phyloP scores from a whole-genome alignment of 2,113 vertebrate genomes.

The Microcebus murinus region DNA sequence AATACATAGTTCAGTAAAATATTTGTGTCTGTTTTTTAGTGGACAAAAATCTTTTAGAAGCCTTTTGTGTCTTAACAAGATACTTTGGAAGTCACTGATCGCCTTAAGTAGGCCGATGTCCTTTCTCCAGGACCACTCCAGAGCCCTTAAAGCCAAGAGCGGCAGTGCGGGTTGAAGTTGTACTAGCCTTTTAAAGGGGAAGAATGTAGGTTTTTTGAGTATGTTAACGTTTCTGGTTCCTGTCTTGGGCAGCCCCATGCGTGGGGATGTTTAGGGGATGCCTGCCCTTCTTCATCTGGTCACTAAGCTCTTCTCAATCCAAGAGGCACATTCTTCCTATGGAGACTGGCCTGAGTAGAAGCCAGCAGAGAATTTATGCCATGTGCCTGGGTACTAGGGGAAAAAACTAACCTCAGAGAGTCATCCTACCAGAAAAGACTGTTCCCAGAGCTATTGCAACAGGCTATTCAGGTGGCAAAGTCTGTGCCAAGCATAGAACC shows the following conservation, averaged over 20 bases:
- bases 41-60: neutral
- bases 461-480: neutral
- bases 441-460: neutral
- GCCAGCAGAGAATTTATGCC: neutral
- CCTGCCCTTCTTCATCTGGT: neutral
- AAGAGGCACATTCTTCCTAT: neutral
- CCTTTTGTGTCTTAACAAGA: neutral
- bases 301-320: neutral
- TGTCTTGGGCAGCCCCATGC: neutral
- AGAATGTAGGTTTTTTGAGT: neutral
- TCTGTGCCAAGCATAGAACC: neutral
- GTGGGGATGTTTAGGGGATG: neutral
- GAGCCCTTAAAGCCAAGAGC: neutral
- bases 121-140: neutral
- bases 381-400: neutral
- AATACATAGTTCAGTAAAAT: conserved; percentile 93
- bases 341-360: neutral
- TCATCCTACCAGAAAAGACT: neutral
- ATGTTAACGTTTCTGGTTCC: neutral
- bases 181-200: neutral
- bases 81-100: neutral
- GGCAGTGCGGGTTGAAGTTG: accelerated
- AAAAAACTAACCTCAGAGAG: neutral
- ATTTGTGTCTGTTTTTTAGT: conserved; percentile 65
- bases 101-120: neutral